Evolutionary conservation across 2,888 invertebrate genomes (phyloP), one percentile per base, ranked within the genome.

Genomic region (Gonocerus acuteangulatus): DNA sequence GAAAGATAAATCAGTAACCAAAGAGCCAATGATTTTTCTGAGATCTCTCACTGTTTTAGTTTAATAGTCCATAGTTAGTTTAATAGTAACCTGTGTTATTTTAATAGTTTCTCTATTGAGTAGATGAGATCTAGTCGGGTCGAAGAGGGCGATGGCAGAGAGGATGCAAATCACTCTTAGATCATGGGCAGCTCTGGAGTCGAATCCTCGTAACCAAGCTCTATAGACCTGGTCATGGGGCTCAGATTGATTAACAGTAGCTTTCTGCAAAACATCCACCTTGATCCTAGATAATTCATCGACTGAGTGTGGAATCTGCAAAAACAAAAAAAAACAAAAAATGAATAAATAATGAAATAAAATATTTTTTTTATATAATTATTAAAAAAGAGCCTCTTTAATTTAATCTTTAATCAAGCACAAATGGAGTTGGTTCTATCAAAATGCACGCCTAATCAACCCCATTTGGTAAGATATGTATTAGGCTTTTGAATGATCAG

Each of bases 91-190:
- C 81, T 91, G 92, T 74, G 91, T 90, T 61, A 89, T 74, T 74
- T 86, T 85, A 65, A 93, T 87, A 51, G 90, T 89, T 72, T 91
- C 90, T 18, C 82, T 79, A 72, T 93, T 92, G 68, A 90, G 83
- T 16, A 93, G 85, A 69, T 85, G 81, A 1, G 85, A 79, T 61
- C 95, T 76, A 64, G 86, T 84, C 0, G 95, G 92, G 57, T 89
- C 85, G 74, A 97, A 96, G 49, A 97, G 77, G 65, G 91, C 80
- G 65, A 97, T 91, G 68, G 95, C 93, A 71, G 89, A 89, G 74
- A 96, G 80, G 69, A 96, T 86, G 21, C 94, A 82, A 72, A 96
- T 90, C 59, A 96, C 84, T 73, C 88, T 86, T 73, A 90, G 89
- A 77, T 96, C 95, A 45, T 82, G 79, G 23, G 92, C 80, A 87